Evolutionary conservation across 2,113 vertebrate species (phyloP).

Genomic region (Cephalopholis sonnerati): DNA sequence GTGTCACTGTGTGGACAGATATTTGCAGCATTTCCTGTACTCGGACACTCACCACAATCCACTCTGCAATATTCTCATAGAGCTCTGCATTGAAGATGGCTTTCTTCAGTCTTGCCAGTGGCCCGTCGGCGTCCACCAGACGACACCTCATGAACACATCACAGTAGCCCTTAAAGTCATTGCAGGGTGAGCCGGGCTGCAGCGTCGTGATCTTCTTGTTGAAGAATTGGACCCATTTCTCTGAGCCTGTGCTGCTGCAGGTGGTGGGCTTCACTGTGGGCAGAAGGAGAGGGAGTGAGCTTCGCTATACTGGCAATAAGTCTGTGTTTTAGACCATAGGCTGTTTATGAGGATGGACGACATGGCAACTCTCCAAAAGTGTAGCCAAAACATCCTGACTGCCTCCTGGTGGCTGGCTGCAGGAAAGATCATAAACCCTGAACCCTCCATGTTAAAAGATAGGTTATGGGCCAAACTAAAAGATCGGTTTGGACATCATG

Average conservation of each 20-base stretch:
- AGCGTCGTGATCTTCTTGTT: slow-evolving; percentile 87
- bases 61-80: slow-evolving; percentile 97
- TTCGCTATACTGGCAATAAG: slow-evolving; percentile 2
- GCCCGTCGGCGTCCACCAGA: slow-evolving; percentile 96
- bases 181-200: slow-evolving; percentile 97
- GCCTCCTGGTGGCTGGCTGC: no score
- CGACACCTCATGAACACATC: slow-evolving; percentile 97
- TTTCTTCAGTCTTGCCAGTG: slow-evolving; percentile 96
- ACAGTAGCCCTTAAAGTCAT: slow-evolving; percentile 98
- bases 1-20: not conserved
- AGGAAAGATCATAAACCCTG: no score
- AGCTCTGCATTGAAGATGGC: slow-evolving; percentile 96
- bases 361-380: no score
- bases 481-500: no score
- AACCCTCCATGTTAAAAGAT: no score
- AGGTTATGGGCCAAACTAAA: no score
- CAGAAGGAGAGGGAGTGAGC: slow-evolving; percentile 8
- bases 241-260: slow-evolving; percentile 92
- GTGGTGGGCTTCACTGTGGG: slow-evolving; percentile 86
- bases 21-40: not conserved
- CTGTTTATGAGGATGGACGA: no score
- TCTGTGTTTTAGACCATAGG: not conserved
- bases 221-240: slow-evolving; percentile 86
- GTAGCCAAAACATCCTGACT: no score
- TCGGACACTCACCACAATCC: slow-evolving; percentile 93